A percentile compares a stretch with the other conserved stretches of the same genome.
Evolutionary conservation across 2,888 invertebrate genomes (phyloP).

Genomic region (Ichneumoninae sp.): DNA sequence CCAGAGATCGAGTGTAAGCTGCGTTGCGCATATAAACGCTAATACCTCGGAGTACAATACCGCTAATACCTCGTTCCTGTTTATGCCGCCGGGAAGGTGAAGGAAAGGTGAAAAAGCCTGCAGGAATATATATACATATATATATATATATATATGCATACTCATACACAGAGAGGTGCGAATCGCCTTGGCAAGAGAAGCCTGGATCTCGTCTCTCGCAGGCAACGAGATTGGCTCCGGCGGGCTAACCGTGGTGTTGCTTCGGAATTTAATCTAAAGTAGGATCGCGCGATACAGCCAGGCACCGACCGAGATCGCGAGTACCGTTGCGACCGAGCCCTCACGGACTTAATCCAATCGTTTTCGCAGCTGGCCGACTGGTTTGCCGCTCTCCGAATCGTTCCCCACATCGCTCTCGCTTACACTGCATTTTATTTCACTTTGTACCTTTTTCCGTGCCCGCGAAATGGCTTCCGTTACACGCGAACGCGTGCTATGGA

Average conservation of each 20-base stretch:
- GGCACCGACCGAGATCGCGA: slow-evolving; percentile 16
- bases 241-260: slow-evolving; percentile 63
- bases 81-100: background rate
- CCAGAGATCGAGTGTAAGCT: background rate
- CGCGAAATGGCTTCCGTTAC: slow-evolving; percentile 61
- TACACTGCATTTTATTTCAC: slow-evolving; percentile 74
- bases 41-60: background rate
- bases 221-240: slow-evolving; percentile 59
- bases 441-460: slow-evolving; percentile 71
- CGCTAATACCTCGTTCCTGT: no score
- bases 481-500: slow-evolving; percentile 19
- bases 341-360: slow-evolving; percentile 56
- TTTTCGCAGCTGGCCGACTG: slow-evolving; percentile 27
- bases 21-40: background rate
- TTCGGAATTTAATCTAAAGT: slow-evolving; percentile 81
- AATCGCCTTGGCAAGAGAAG: slow-evolving; percentile 39
- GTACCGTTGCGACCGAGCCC: slow-evolving; percentile 21
- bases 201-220: slow-evolving; percentile 36
- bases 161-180: background rate
- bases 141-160: background rate
- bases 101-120: background rate
- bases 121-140: background rate
- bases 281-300: slow-evolving; percentile 73
- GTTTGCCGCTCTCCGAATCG: background rate
- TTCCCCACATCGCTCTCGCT: slow-evolving; percentile 8